Evolutionary conservation across 2,888 invertebrate species (phyloP), one percentile per base, ranked within the genome.

Genomic region (Itoplectis maculator): DNA sequence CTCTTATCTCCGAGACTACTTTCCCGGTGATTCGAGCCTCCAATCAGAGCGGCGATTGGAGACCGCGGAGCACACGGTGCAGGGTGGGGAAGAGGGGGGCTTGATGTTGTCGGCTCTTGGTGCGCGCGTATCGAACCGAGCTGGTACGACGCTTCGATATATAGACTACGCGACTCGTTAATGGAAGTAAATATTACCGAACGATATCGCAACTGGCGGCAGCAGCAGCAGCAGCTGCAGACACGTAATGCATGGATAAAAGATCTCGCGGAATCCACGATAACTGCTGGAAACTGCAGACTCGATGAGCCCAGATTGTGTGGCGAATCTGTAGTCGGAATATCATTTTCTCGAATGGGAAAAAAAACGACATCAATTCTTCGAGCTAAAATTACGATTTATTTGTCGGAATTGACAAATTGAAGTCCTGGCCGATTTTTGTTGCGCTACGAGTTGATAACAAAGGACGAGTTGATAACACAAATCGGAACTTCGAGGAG

Each of bases 1-100:
- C 82, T 80, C 84, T 84, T 81, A 79, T 81, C 79, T 82, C 29
- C 66, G 82, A 61, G 70, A 79, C 61, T 76, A 76, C 82, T 79
- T 82, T 79, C 72, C 72, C 79, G 73, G 82, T 79, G 82, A 79
- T 82, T 79, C 76, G 82, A 73, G 79, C 70, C 59, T 66, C 66
- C 73, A 79, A 79, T 82, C 76, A 69, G 45, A 79, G 56, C 73
- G 74, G 63, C 11, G 83, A 82, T 79, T 82, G 76, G 79, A 79
- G 20, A 56, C 51, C 59, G 70, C 76, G 49, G 37, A 69, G 69
- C 42, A 49, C 51, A 42, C 49, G 23, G n/a, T n/a, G n/a, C n/a
- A n/a, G n/a, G n/a, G n/a, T n/a, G n/a, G n/a, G n/a, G n/a, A n/a
- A n/a, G n/a, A n/a, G n/a, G n/a, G n/a, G 47, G 47, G 56, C 45